Base-by-base conservation (phyloP, 92 coral and sea anemone species). In the Siderastrea radians region DNA sequence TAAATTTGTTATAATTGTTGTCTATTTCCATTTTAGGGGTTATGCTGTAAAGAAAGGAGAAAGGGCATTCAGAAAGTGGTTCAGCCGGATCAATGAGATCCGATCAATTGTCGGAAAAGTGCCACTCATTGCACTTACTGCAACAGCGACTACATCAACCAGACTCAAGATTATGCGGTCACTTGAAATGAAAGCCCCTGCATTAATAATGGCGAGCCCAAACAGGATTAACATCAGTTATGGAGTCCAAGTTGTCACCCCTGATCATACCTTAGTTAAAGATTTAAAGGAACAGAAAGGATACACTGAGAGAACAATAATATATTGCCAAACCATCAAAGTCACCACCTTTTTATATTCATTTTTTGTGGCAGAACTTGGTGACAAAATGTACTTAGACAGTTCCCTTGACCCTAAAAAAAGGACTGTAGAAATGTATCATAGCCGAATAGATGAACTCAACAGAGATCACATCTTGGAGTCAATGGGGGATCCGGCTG, bases 381-480 rank as follows among this genome's bases (percentile, higher is more conserved):
- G 76, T 3, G 44, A 81, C 7, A 2, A 49, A 50, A 68, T 91
- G 15, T 87, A 63, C 74, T 72, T 64, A 3, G 67, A 58, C 46
- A n/a, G 57, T 54, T 19, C 65, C 3, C 10, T 0, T 10, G 64
- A 78, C 43, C 91, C 82, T 9, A 83, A 47, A 54, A 78, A 82
- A 44, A 86, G 87, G 15, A 71, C 78, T 2, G 87, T 85, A 12
- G 93, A 92, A 77, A 89, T 89, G 95, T 89, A 64, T 48, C 95
- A 92, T 66, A 70, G 81, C 76, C 75, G 91, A 52, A 85, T 75
- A 69, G 91, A 89, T 70, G 88, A 92, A 12, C 82, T 74, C 8
- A 89, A 85, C 65, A 16, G 63, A 52, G 81, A 89, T 5, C 63
- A 88, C 2, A 88, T 92, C 17, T 44, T 88, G 15, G 43, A 84